Percentiles rank a stretch among this genome's conserved stretches.
These are phyloP conservation scores for Sphinx pinastri DNA, from an alignment of 2,888 invertebrate species.

Conservation along the genomic window DNA sequence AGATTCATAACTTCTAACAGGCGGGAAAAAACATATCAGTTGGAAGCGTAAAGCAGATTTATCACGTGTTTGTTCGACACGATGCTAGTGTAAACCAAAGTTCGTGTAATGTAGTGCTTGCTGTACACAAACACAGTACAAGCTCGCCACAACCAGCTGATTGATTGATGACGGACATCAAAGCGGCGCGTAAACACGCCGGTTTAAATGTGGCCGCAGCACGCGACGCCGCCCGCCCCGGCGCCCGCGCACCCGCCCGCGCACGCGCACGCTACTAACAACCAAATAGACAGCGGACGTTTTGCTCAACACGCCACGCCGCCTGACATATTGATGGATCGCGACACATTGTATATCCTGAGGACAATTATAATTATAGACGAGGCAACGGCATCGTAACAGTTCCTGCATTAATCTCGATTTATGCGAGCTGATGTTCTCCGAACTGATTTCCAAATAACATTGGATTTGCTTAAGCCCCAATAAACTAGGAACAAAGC, in stretches of 20 bases:
- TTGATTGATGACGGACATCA: conserved; percentile 27
- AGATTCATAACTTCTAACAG: too few relatives aligned
- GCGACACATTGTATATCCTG: conserved; percentile 53
- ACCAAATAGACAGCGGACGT: conserved; percentile 27
- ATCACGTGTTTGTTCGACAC: conserved; percentile 12
- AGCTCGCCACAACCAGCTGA: conserved; percentile 12
- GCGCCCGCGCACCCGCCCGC: conserved; percentile 18
- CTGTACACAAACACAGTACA: too few relatives aligned
- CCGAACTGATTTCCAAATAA: conserved; percentile 35
- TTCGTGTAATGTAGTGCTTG: conserved; percentile 12
- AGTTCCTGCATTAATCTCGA: conserved; percentile 30
- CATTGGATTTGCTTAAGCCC: conserved; percentile 41
- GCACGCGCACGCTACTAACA: not conserved
- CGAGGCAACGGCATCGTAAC: not conserved
- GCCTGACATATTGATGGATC: conserved; percentile 59
- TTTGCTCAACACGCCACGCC: conserved; percentile 29
- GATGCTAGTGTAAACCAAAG: not conserved
- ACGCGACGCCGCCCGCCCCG: conserved; percentile 22
- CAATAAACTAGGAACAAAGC: conserved; percentile 48
- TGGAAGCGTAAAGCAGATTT: not conserved
- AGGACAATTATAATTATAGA: conserved; percentile 54
- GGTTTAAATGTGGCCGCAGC: conserved; percentile 25
- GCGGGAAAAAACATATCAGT: not conserved
- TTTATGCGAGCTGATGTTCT: conserved; percentile 40
- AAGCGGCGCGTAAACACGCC: conserved; percentile 28